Evolutionary conservation across 53 echinoderm and acorn worm species (phyloP).

Genomic region (Patiria pectinifera): DNA sequence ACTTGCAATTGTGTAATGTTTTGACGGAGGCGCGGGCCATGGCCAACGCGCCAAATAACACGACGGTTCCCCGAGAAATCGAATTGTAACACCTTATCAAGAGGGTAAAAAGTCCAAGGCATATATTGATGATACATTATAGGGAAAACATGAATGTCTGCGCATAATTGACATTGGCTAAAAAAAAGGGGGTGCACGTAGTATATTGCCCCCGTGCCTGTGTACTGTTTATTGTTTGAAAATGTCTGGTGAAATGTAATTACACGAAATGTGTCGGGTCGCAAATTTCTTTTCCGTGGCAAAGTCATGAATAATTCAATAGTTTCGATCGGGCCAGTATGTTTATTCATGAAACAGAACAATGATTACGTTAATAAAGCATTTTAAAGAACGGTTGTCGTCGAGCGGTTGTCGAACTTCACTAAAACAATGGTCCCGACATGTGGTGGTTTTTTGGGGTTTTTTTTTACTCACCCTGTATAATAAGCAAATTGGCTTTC

Average conservation of each 20-base stretch:
- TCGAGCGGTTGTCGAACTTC: too few species aligned
- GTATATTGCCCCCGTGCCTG: not conserved
- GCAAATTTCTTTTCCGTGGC: not conserved
- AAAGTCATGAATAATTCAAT: too few species aligned
- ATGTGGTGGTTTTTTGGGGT: too few species aligned
- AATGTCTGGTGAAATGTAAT: not conserved
- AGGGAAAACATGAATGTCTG: not conserved
- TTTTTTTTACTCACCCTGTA: too few species aligned
- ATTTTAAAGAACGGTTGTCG: too few species aligned
- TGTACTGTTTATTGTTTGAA: not conserved
- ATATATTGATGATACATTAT: not conserved
- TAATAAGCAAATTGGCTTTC: too few species aligned
- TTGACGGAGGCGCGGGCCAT: not conserved
- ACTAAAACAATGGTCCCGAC: too few species aligned
- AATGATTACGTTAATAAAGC: too few species aligned
- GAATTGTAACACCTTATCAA: not conserved
- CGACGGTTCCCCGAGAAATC: not conserved
- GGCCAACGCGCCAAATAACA: not conserved
- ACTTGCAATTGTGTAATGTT: not conserved
- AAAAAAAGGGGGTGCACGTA: not conserved
- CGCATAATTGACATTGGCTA: not conserved
- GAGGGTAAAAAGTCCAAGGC: not conserved
- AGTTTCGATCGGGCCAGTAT: too few species aligned
- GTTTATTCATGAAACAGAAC: too few species aligned
- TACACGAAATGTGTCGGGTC: not conserved